phyloP scores from a whole-genome alignment of 2,113 vertebrate genomes.

The Bufo gargarizans region DNA sequence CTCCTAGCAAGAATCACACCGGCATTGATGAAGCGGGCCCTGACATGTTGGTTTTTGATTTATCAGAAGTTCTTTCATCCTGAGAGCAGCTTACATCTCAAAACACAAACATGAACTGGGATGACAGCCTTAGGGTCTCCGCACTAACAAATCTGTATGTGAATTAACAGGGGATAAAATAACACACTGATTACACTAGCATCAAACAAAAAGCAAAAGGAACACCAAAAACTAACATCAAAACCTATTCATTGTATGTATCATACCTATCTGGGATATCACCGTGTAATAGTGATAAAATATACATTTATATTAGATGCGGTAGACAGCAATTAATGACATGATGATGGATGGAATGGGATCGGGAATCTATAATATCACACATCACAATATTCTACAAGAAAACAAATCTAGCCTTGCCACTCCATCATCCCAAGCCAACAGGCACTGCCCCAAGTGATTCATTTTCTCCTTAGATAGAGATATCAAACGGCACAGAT shows the following conservation, averaged over 20 bases:
- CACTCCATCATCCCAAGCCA: not conserved
- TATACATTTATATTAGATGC: not conserved
- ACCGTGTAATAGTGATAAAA: not conserved
- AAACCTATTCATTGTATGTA: not conserved
- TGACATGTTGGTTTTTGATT: slow-evolving; percentile 47
- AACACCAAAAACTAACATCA: not conserved
- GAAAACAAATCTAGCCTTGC: not conserved
- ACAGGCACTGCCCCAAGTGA: not conserved
- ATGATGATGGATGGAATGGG: no score
- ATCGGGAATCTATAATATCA: not conserved
- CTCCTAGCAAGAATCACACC: slow-evolving; percentile 22
- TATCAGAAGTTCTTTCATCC: slow-evolving; percentile 44
- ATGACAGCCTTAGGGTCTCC: slow-evolving; percentile 19
- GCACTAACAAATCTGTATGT: not conserved
- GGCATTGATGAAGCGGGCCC: slow-evolving; percentile 25
- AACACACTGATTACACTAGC: not conserved
- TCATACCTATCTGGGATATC: not conserved
- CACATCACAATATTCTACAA: not conserved
- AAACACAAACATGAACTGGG: slow-evolving; percentile 45
- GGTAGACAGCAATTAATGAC: not conserved
- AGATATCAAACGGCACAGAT: not conserved
- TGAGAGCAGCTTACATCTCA: slow-evolving; percentile 1
- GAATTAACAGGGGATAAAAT: slow-evolving; percentile 8
- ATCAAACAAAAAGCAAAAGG: not conserved
- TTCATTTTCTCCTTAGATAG: not conserved